These are phyloP conservation scores for Endotricha flammealis DNA, from an alignment of 2,888 invertebrate genomes.

Conservation along the genomic window DNA sequence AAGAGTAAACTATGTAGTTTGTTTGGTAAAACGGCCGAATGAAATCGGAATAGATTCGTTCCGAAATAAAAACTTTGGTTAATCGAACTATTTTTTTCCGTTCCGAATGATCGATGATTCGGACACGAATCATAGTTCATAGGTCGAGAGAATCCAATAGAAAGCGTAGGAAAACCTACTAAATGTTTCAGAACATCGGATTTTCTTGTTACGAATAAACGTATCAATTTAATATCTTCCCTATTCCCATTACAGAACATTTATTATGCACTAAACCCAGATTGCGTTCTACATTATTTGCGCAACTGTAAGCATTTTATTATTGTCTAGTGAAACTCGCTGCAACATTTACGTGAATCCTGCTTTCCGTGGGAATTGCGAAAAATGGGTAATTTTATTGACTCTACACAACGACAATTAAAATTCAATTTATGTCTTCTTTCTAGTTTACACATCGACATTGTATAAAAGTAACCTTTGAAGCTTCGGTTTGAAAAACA, in stretches of 20 bases:
- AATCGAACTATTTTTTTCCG: slow-evolving; percentile 6
- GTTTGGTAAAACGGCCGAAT: slow-evolving; percentile 3
- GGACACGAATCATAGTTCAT: slow-evolving; percentile 10
- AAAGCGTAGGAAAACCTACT: slow-evolving; percentile 2
- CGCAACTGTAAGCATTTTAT: too few relatives aligned
- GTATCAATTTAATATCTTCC: neutral
- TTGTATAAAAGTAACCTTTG: too few relatives aligned
- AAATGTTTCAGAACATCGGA: slow-evolving; percentile 3
- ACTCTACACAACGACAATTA: too few relatives aligned
- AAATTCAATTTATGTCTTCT: too few relatives aligned
- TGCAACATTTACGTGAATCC: too few relatives aligned
- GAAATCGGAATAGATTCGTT: slow-evolving; percentile 1
- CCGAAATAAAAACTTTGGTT: slow-evolving; percentile 2
- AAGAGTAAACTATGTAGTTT: neutral
- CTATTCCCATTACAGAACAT: neutral
- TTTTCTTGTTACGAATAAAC: slow-evolving; percentile 6
- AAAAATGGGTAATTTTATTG: too few relatives aligned
- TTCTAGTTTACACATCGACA: too few relatives aligned
- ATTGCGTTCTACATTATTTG: too few relatives aligned
- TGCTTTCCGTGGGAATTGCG: too few relatives aligned
- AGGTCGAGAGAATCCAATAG: slow-evolving; percentile 2
- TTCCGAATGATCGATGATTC: slow-evolving; percentile 8
- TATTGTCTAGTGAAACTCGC: too few relatives aligned
- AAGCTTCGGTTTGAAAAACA: too few relatives aligned
- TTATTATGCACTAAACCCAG: slow-evolving; percentile 4